Conservation (phyloP, 2,888 invertebrate genomes). For the Cryptocephalus primarius region DNA sequence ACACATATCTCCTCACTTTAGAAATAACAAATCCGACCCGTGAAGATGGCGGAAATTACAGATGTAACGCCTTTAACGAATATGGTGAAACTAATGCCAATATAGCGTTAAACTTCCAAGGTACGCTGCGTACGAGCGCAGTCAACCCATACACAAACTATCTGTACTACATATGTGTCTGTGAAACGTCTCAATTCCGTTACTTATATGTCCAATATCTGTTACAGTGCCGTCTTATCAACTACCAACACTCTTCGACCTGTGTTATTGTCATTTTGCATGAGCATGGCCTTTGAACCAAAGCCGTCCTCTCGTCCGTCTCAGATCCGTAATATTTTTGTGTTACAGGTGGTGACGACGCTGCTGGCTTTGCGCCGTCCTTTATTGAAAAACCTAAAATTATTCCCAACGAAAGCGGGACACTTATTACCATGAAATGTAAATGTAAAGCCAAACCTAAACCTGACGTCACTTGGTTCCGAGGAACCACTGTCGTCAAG, state of each 20-base stretch:
- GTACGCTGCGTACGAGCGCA: slow-evolving; percentile 45
- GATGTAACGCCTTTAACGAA: slow-evolving; percentile 97
- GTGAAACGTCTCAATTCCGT: slow-evolving; percentile 29
- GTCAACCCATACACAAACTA: not conserved
- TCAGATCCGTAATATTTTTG: slow-evolving; percentile 19
- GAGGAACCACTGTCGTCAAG: slow-evolving; percentile 75
- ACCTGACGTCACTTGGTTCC: slow-evolving; percentile 91
- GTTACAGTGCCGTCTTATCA: slow-evolving; percentile 25
- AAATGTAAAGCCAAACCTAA: slow-evolving; percentile 91
- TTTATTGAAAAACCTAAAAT: slow-evolving; percentile 98
- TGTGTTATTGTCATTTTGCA: slow-evolving; percentile 32
- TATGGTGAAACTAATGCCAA: slow-evolving; percentile 99
- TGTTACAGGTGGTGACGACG: slow-evolving; percentile 77
- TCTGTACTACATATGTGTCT: slow-evolving; percentile 19
- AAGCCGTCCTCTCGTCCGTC: slow-evolving; percentile 21
- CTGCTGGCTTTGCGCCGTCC: slow-evolving; percentile 88
- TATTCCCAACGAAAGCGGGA: slow-evolving; percentile 95
- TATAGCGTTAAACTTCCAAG: slow-evolving; percentile 99
- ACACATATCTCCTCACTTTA: slow-evolving; percentile 82
- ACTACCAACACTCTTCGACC: slow-evolving; percentile 19
- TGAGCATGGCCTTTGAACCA: slow-evolving; percentile 36
- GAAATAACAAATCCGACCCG: slow-evolving; percentile 92
- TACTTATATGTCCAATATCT: slow-evolving; percentile 21
- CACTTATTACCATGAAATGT: slow-evolving; percentile 95
- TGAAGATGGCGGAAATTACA: slow-evolving; percentile 96